Percentiles rank a stretch among this genome's conserved stretches.
These are phyloP conservation scores for Romanogobio albipinnatus DNA, from an alignment of 2,113 vertebrate species.

Conservation along the genomic window DNA sequence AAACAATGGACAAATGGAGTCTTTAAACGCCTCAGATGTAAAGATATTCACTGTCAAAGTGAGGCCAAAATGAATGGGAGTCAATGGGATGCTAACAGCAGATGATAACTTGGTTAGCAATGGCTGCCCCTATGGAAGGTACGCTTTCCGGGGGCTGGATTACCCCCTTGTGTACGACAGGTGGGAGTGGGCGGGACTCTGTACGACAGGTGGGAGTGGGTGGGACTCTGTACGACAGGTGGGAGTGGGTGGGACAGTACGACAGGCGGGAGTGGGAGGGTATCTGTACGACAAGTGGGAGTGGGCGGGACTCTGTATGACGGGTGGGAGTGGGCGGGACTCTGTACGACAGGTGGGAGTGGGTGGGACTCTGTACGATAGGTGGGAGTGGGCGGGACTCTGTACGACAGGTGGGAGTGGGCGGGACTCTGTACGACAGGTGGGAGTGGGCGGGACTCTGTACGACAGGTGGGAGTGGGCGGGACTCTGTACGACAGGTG, in stretches of 20 bases:
- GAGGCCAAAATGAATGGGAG: too few relatives aligned
- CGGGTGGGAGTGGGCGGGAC: not conserved
- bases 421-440: not conserved
- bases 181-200: not conserved
- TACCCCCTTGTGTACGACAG: too few relatives aligned
- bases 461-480: not conserved
- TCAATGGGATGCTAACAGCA: too few relatives aligned
- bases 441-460: not conserved
- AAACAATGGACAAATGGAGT: too few relatives aligned
- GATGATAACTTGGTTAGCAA: too few relatives aligned
- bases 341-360: not conserved
- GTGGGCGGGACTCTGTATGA: not conserved
- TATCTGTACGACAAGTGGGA: not conserved
- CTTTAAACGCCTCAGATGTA: too few relatives aligned
- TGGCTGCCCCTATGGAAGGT: too few relatives aligned
- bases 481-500: not conserved
- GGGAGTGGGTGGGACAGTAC: not conserved
- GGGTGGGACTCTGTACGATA: not conserved
- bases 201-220: not conserved
- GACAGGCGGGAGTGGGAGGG: not conserved
- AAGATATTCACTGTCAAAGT: too few relatives aligned
- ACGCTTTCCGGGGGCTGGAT: too few relatives aligned
- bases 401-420: not conserved
- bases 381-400: not conserved
- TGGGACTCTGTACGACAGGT: not conserved